Conservation (phyloP, 2,113 vertebrate species). For the Rhabdornis inornatus region DNA sequence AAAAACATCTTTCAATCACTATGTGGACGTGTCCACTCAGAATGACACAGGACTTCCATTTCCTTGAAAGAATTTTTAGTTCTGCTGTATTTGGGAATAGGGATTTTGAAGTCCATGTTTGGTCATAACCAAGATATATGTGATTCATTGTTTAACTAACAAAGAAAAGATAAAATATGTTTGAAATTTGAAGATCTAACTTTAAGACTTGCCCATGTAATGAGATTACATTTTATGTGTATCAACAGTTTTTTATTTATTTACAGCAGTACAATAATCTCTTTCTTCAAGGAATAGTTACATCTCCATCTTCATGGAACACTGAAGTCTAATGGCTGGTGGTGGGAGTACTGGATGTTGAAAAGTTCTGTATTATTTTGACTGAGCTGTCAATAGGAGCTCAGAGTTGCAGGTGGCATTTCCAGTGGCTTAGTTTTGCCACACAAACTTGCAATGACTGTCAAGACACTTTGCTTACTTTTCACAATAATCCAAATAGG, state of each 20-base stretch:
- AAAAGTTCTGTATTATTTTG: neutral
- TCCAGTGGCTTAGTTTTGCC: neutral
- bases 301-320: neutral
- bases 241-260: neutral
- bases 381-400: neutral
- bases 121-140: neutral
- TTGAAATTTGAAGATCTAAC: neutral
- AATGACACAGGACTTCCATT: neutral
- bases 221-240: neutral
- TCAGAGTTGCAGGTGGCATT: neutral
- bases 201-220: neutral
- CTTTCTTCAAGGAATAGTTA: neutral
- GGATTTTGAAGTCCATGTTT: neutral
- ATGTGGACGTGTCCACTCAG: fast-evolving
- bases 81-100: neutral
- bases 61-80: neutral
- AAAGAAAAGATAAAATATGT: neutral
- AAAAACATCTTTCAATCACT: neutral
- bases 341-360: neutral
- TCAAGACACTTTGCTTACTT: neutral
- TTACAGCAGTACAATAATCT: neutral
- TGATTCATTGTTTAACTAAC: neutral
- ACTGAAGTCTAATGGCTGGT: neutral
- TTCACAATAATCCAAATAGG: neutral
- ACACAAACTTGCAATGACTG: neutral